Evolutionary conservation across 2,888 invertebrate species (phyloP).

Genomic region (Papilio demoleus): DNA sequence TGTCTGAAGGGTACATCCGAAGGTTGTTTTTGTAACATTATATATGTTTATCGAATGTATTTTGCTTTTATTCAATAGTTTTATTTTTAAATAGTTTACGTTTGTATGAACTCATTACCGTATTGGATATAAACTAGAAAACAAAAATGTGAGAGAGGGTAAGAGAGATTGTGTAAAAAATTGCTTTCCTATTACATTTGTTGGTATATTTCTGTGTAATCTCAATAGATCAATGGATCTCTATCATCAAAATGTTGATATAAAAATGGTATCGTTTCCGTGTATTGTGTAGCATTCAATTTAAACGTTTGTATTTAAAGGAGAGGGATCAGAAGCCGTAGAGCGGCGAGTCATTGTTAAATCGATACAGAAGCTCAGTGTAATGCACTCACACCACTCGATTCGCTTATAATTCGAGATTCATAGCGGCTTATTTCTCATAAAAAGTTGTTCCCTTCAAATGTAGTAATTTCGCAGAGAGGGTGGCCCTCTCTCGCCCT

Average conservation of each 20-base stretch:
- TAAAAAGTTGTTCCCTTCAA: constrained; percentile 83
- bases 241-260: background rate
- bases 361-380: constrained; percentile 50
- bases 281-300: constrained; percentile 11
- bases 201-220: background rate
- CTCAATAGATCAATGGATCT: background rate
- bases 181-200: background rate
- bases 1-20: constrained; percentile 8
- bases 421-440: constrained; percentile 82
- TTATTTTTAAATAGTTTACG: no score
- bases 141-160: no score
- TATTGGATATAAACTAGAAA: no score
- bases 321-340: constrained; percentile 27
- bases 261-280: background rate
- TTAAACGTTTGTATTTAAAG: constrained; percentile 17
- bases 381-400: constrained; percentile 60
- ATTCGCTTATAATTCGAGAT: constrained; percentile 80
- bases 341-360: constrained; percentile 41
- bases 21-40: constrained; percentile 14
- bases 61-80: no score
- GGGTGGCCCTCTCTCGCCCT: constrained; percentile 57
- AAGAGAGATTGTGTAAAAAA: no score
- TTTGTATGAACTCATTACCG: no score
- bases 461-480: constrained; percentile 81
- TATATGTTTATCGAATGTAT: background rate